Base-by-base conservation (phyloP, 2,113 vertebrate genomes). In the Phrynosoma blainvillii region DNA sequence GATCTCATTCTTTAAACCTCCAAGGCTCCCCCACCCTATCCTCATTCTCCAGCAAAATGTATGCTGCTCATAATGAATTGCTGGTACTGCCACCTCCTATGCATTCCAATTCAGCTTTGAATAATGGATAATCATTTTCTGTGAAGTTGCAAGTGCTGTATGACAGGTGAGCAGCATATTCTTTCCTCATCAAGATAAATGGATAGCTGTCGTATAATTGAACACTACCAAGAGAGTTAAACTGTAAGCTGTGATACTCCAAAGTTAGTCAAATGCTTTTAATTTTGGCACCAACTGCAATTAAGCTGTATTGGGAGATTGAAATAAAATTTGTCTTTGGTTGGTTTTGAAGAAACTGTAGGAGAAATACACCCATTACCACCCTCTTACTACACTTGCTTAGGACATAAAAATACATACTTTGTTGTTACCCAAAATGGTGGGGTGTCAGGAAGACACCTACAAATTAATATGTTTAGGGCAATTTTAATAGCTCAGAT, bases 231-330 rank as follows among this genome's bases (percentile, higher is more conserved):
- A 86, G 80, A 84, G 0, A 9, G 40, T 85, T 62, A 73, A 86
- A 80, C 36, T 32, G 18, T 62, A 79, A 91, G 74, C 16, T 23
- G 52, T 87, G 6, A 4, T 85, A 18, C 27, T 82, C 3, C 30
- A 77, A 76, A n/a, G 12, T 89, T 62, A 87, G 2, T 5, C 23
- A 84, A 92, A 76, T 7, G 84, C 40, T 75, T 84, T 87, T 85
- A 4, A 1, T 16, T 84, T 92, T 14, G 65, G 0, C 2, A 73
- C 13, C 36, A 30, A 12, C 0, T 68, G 2, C 79, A 56, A 11
- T 84, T 84, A 12, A 71, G 36, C 27, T 87, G 12, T 62, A n/a
- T 79, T 84, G 52, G 9, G 42, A 84, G 0, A 1, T 65, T 74
- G 86, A 52, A 71, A 0, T 0, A 10, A 80, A 88, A 84, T 54